Base-by-base conservation (phyloP, 2,113 vertebrate genomes). In the Leptodactylus fuscus region DNA sequence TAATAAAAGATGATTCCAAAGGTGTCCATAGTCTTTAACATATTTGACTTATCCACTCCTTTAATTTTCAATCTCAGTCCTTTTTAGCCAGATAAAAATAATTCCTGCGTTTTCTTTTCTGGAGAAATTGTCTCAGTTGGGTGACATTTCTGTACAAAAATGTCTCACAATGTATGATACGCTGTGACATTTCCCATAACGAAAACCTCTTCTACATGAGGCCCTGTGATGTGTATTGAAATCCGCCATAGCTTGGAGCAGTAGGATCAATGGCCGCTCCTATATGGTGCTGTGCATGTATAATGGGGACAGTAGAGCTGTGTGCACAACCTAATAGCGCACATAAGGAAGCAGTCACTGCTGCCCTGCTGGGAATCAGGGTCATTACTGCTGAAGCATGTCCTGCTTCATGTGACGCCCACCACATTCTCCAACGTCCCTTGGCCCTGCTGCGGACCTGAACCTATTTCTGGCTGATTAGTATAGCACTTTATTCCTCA, bases 311-410 rank as follows among this genome's bases (percentile, higher is more conserved):
- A 41, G 51, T 48, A n/a, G 70, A 58, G 38, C 51, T 75, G 70
- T 83, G 82, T 34, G 38, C 82, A 60, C 53, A 20, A 75, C 81
- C 29, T 83, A 83, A 74, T 74, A 58, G 49, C 81, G 22, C 49
- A 73, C 69, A 83, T 60, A 83, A 75, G 70, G 70, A 75, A 62
- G 53, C 71, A 60, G 70, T 75, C 81, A 83, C 49, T 83, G 70
- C 69, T 46, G 53, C 32, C 81, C 82, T 75, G 29, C 70, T 48
- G 70, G 70, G 82, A 83, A 83, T 58, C 70, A 2, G 53, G 82
- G 53, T 76, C 51, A 58, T 83, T 75, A 60, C 49, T 36, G 36
- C 82, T 34, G 71, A 62, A 75, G 70, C 82, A 83, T 74, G 82
- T 16, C 82, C 24, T 62, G 70, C 82, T 82, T 74, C 60, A 53